phyloP scores from a whole-genome alignment of 2,888 invertebrate genomes.

The Dexiosoma caninum region DNA sequence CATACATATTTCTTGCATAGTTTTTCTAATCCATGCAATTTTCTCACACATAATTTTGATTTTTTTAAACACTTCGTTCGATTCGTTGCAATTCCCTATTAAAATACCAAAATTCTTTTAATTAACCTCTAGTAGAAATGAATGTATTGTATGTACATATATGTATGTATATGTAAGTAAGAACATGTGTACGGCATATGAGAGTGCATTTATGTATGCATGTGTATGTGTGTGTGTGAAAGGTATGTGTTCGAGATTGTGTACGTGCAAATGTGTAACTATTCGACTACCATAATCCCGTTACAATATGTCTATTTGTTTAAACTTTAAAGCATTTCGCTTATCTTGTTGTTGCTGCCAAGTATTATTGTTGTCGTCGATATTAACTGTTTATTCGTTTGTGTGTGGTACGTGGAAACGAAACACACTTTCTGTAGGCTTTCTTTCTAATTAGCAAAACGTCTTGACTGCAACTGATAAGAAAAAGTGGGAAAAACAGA shows the following conservation, averaged over 20 bases:
- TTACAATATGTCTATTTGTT: slow-evolving; percentile 25
- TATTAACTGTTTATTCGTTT: neutral
- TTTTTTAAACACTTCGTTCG: neutral
- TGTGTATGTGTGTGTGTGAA: neutral
- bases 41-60: slow-evolving; percentile 36
- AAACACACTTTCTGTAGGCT: slow-evolving; percentile 17
- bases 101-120: slow-evolving; percentile 54
- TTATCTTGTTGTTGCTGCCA: slow-evolving; percentile 4
- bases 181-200: neutral
- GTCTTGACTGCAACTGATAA: slow-evolving; percentile 38
- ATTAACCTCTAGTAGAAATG: slow-evolving; percentile 14
- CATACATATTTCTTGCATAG: neutral
- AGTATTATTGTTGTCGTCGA: neutral
- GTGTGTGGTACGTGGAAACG: slow-evolving; percentile 4
- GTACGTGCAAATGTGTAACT: slow-evolving; percentile 13
- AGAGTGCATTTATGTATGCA: neutral
- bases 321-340: slow-evolving; percentile 20
- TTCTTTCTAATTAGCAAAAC: slow-evolving; percentile 49
- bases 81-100: slow-evolving; percentile 35
- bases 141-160: too few relatives aligned
- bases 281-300: slow-evolving; percentile 23
- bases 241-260: neutral
- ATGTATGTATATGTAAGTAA: neutral
- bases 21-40: slow-evolving; percentile 11
- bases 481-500: neutral